Conservation (phyloP, 2,797 vertebrate genomes). For the Hybognathus amarus region DNA sequence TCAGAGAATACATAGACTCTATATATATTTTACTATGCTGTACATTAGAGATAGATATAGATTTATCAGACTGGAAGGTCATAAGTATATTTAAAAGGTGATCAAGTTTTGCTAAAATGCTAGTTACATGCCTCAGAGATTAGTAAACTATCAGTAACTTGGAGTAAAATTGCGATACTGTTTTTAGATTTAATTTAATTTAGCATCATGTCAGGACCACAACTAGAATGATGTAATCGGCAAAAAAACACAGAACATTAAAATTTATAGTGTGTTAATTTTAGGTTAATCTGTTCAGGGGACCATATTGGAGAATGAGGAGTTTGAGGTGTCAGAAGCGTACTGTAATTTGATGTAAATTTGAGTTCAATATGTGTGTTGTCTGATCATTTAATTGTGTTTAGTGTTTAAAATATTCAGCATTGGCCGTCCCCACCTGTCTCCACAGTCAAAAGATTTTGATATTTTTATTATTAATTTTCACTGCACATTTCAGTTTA, state of each 20-base stretch:
- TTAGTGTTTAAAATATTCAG: slow-evolving; percentile 66
- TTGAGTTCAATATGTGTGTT: slow-evolving; percentile 49
- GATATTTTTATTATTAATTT: background rate
- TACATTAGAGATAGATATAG: slow-evolving; percentile 54
- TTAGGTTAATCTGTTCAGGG: slow-evolving; percentile 65
- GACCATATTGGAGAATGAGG: slow-evolving; percentile 64
- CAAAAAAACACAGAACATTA: slow-evolving; percentile 47
- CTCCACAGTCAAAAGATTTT: slow-evolving; percentile 69
- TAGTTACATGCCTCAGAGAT: slow-evolving; percentile 19
- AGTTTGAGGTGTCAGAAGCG: slow-evolving; percentile 61
- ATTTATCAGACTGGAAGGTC: slow-evolving; percentile 64
- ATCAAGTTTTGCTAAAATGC: slow-evolving; percentile 53
- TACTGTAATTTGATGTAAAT: slow-evolving; percentile 70
- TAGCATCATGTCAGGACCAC: background rate
- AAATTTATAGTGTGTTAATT: slow-evolving; percentile 53
- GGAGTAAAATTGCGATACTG: slow-evolving; percentile 48
- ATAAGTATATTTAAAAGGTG: slow-evolving; percentile 50
- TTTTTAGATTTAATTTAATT: slow-evolving; percentile 23
- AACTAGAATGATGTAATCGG: slow-evolving; percentile 57
- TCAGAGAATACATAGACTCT: slow-evolving; percentile 19
- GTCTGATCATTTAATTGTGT: slow-evolving; percentile 48
- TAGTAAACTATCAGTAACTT: background rate
- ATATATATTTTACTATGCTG: slow-evolving; percentile 51
- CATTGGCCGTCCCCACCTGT: slow-evolving; percentile 56
- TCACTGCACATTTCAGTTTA: slow-evolving; percentile 6